Base-by-base conservation (phyloP, 2,888 invertebrate genomes). In the Cheiracanthium punctorium region DNA sequence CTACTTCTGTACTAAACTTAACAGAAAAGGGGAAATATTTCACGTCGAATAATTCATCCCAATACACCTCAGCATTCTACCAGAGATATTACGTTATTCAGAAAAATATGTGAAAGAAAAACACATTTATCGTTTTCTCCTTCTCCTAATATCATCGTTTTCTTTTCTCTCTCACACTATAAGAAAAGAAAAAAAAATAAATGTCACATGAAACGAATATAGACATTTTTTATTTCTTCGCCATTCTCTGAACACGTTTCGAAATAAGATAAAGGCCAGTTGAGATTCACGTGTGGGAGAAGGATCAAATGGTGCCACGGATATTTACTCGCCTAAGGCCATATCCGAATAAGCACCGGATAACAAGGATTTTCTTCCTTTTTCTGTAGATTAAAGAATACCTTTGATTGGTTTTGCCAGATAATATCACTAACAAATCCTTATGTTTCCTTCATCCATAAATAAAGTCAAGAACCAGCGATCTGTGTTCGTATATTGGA, bases 211-310 rank as follows among this genome's bases (percentile, higher is more conserved):
- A n/a, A n/a, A n/a, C n/a, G n/a, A n/a, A n/a, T n/a, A n/a, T 24
- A 12, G 43, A 41, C 24, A 52, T 20, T 73, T 43, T 29, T 29
- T 43, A n/a, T 20, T 30, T 37, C n/a, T 5, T 24, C 29, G 20
- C 37, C 29, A 17, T 52, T 33, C 24, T 30, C 32, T 58, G 29
- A 82, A 76, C 65, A 82, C 65, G 43, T 64, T 52, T 48, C 84
- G n/a, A 74, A 80, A 85, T 74, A 85, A 74, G 79, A 85, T 85
- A 85, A 79, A 73, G 43, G 84, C 67, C 71, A 48, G 69, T 52
- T 48, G 14, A 29, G 69, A 76, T 69, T 24, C 69, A 29, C 24
- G 37, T 33, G 58, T 79, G 69, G 58, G 70, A 73, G 32, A 24
- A 48, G 84, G 84, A 85, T 85, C 69, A 79, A 79, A 85, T 85